Base-by-base conservation (phyloP, 2,888 invertebrate genomes). In the Protodeltote pygarga region DNA sequence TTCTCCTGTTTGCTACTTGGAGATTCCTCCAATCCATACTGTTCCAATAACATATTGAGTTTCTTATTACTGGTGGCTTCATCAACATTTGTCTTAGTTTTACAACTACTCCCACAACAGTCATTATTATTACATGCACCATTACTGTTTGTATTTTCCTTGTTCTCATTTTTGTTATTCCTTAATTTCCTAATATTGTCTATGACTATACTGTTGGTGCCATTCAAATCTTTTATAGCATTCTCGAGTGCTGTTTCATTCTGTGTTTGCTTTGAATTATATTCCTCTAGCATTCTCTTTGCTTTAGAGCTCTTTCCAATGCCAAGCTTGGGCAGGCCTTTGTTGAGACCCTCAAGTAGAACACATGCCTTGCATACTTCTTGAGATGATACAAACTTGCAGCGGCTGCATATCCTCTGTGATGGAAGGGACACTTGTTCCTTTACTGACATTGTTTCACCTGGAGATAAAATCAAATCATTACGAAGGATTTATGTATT, bases 351-450 rank as follows among this genome's bases (percentile, higher is more conserved):
- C 90, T 99, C 98, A 3, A 99, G 89, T 45, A 99, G 92, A 0
- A 98, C 95, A 83, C 99, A 99, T 0, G 99, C 99, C 84, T 99
- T 99, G 83, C 99, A 99, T 2, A 99, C 94, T 69, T 95, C 94
- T 80, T 99, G 98, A 54, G 99, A 99, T 0, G 97, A 97, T 0
- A 97, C 95, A 84, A 96, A 99, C 16, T 97, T 96, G 87, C 99
- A 99, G 28, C 96, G 93, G 3, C 92, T 92, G 81, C 99, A 99
- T 29, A 92, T 94, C 39, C 96, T 95, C 73, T 97, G 94, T 23
- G 94, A 93, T 0, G 98, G 98, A 81, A 98, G 93, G 73, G 95
- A 96, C 0, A 97, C 94, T 35, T 94, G 95, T 65, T 96, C 96
- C 75, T 97, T 96, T 9, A 98, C 94, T 41, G 95, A 93, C 77